phyloP scores from a whole-genome alignment of 2,797 vertebrate genomes.

The Hybognathus amarus region DNA sequence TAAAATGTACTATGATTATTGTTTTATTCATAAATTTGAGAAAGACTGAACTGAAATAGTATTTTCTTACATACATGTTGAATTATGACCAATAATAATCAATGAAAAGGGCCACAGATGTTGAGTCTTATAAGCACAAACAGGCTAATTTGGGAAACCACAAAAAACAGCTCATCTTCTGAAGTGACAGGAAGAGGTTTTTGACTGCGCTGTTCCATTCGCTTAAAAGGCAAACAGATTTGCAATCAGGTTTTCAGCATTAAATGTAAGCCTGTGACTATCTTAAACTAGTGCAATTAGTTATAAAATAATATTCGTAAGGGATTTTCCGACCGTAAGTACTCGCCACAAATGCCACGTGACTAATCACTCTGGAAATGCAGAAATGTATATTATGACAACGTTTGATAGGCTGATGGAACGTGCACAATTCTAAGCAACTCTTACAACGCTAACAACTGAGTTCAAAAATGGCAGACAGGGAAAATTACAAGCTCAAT shows the following conservation, averaged over 20 bases:
- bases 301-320: constrained; percentile 13
- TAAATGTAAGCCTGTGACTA: constrained; percentile 1
- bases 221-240: constrained; percentile 22
- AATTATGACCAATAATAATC: not conserved
- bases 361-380: not conserved
- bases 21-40: not conserved
- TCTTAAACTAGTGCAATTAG: not conserved
- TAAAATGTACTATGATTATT: not conserved
- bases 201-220: not conserved
- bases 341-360: not conserved
- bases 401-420: not conserved
- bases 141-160: constrained; percentile 2
- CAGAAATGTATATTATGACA: not conserved
- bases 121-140: not conserved
- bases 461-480: not conserved
- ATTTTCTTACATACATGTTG: not conserved
- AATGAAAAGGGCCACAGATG: not conserved
- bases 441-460: too few species aligned
- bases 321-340: not conserved
- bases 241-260: not conserved
- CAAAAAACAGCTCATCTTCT: not conserved
- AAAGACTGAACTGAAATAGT: not conserved
- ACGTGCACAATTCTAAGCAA: not conserved
- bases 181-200: constrained; percentile 27
- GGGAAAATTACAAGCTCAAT: not conserved